Percentiles rank a stretch among this genome's conserved stretches.
Conservation (phyloP, 2,888 invertebrate species). For the Drosophila melanocephala region DNA sequence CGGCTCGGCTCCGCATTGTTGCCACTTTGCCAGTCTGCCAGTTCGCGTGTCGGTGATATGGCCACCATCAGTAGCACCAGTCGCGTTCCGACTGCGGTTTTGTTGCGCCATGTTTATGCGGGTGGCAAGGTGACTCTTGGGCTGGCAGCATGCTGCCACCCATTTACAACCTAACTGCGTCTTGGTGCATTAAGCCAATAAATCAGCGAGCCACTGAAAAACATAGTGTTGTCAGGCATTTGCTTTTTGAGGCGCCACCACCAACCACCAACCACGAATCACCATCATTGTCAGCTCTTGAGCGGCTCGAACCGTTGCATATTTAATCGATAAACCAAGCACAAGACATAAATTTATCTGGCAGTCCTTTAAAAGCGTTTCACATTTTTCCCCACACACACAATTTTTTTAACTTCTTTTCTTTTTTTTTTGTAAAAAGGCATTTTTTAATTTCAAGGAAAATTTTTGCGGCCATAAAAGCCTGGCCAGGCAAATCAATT, state of each 20-base stretch:
- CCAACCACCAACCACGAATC: neutral
- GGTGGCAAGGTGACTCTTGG: slow-evolving; percentile 51
- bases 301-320: slow-evolving; percentile 49
- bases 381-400: slow-evolving; percentile 44
- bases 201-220: slow-evolving; percentile 71
- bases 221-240: slow-evolving; percentile 71
- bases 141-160: neutral
- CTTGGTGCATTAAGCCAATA: slow-evolving; percentile 77
- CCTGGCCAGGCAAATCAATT: slow-evolving; percentile 75
- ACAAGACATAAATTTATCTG: slow-evolving; percentile 71
- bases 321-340: slow-evolving; percentile 71
- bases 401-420: neutral
- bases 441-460: slow-evolving; percentile 68
- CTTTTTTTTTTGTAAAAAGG: slow-evolving; percentile 14
- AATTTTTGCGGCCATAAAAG: slow-evolving; percentile 72
- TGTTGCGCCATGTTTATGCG: slow-evolving; percentile 76
- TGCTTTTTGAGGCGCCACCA: slow-evolving; percentile 49
- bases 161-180: slow-evolving; percentile 20
- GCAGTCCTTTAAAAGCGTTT: slow-evolving; percentile 56
- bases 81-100: slow-evolving; percentile 64
- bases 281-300: slow-evolving; percentile 44
- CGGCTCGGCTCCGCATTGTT: slow-evolving; percentile 44
- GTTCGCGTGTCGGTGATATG: slow-evolving; percentile 46
- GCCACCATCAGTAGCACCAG: slow-evolving; percentile 36
- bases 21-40: slow-evolving; percentile 30